phyloP scores from a whole-genome alignment of 2,888 invertebrate genomes.

The Pseudeuparius sepicola region DNA sequence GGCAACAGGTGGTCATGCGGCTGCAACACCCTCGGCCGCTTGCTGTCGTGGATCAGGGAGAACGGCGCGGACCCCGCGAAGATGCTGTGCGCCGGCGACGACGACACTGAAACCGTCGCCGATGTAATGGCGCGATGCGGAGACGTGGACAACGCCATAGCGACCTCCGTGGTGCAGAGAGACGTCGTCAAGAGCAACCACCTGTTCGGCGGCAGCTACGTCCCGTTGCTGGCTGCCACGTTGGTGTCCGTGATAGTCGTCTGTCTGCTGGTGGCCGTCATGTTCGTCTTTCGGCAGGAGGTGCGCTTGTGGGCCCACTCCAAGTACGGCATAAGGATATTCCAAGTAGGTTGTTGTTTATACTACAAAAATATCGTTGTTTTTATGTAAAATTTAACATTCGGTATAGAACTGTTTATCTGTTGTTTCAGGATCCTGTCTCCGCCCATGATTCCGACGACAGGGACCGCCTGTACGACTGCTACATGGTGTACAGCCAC shows the following conservation, averaged over 20 bases:
- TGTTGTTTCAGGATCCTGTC: conserved; percentile 26
- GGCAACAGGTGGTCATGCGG: conserved; percentile 80
- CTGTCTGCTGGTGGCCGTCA: conserved; percentile 56
- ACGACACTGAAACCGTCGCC: conserved; percentile 39
- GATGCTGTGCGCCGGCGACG: conserved; percentile 57
- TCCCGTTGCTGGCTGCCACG: conserved; percentile 63
- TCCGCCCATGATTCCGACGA: conserved; percentile 40
- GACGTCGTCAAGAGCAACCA: conserved; percentile 50
- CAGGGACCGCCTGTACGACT: conserved; percentile 57
- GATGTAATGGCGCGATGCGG: conserved; percentile 50
- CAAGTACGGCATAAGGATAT: conserved; percentile 64
- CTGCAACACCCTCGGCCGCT: conserved; percentile 58
- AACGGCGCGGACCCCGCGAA: conserved; percentile 58
- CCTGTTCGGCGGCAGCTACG: conserved; percentile 56
- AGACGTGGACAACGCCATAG: conserved; percentile 57
- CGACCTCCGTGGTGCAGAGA: conserved; percentile 44
- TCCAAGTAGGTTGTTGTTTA: too few species aligned
- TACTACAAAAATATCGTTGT: too few species aligned
- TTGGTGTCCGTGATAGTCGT: conserved; percentile 60
- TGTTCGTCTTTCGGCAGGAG: conserved; percentile 66
- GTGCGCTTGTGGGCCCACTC: conserved; percentile 72
- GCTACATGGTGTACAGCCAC: conserved; percentile 78
- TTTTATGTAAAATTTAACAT: too few species aligned
- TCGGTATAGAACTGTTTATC: too few species aligned
- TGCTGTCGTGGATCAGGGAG: conserved; percentile 60